A percentile compares a stretch with the other conserved stretches of the same genome.
Evolutionary conservation across 2,888 invertebrate species (phyloP).

Genomic region (Hypolimnas misippus): DNA sequence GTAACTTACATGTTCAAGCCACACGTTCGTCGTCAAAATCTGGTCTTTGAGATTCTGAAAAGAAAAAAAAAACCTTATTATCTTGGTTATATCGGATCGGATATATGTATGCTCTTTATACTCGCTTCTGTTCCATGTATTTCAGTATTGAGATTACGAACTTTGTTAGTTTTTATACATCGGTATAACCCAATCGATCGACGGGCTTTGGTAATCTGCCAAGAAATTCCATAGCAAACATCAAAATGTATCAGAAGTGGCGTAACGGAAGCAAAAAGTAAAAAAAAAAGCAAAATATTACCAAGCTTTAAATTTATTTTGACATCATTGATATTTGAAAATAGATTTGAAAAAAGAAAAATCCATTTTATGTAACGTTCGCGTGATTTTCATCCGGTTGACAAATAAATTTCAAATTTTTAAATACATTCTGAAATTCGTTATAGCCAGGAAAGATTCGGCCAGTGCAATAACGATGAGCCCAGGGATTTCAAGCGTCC

Average conservation of each 20-base stretch:
- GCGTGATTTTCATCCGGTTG: no score
- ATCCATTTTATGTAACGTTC: no score
- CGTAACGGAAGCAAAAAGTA: constrained; percentile 39
- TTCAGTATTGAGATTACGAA: neutral
- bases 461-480: constrained; percentile 31
- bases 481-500: constrained; percentile 53
- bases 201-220: constrained; percentile 56
- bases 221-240: constrained; percentile 54
- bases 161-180: constrained; percentile 7
- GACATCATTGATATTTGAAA: neutral
- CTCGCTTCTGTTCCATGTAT: neutral
- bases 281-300: neutral
- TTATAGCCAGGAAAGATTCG: constrained; percentile 22
- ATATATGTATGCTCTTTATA: neutral
- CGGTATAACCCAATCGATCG: constrained; percentile 56
- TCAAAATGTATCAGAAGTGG: constrained; percentile 48
- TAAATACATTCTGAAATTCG: constrained; percentile 2
- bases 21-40: constrained; percentile 96
- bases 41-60: constrained; percentile 97
- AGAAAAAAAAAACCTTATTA: constrained; percentile 50
- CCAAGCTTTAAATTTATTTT: neutral
- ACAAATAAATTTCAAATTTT: no score
- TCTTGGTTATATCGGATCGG: neutral
- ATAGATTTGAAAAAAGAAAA: no score
- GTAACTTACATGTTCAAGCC: constrained; percentile 98